phyloP scores from a whole-genome alignment of 2,888 invertebrate species.

The Octonoba sinensis region DNA sequence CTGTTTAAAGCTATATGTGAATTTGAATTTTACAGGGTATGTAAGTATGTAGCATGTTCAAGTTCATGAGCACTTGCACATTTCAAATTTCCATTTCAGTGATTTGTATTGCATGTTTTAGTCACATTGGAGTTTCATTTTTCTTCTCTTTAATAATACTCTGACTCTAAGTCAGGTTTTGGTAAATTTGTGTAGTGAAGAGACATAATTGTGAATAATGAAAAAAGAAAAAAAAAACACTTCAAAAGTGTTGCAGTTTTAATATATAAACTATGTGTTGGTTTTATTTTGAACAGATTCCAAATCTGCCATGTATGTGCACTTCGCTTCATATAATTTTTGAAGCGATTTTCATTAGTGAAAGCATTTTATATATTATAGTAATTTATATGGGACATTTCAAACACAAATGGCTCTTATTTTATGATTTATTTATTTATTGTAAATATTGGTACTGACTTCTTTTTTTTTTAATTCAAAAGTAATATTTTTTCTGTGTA shows the following conservation, averaged over 20 bases:
- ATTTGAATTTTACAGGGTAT: constrained; percentile 62
- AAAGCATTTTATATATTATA: too few relatives aligned
- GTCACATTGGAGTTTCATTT: constrained; percentile 36
- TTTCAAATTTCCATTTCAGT: constrained; percentile 47
- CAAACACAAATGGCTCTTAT: too few relatives aligned
- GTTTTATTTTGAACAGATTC: constrained; percentile 37
- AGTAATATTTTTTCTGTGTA: too few relatives aligned
- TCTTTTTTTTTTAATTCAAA: too few relatives aligned
- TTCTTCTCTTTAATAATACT: constrained; percentile 7
- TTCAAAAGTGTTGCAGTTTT: constrained; percentile 34
- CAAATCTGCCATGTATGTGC: constrained; percentile 31
- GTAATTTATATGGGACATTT: too few relatives aligned
- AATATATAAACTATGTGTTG: constrained; percentile 8
- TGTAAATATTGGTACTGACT: too few relatives aligned
- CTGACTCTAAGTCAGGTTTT: constrained; percentile 48
- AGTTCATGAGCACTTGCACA: constrained; percentile 55
- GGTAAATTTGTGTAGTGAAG: constrained; percentile 10
- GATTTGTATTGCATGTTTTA: constrained; percentile 44
- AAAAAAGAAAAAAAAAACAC: constrained; percentile 13
- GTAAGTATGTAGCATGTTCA: constrained; percentile 42
- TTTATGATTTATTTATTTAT: too few relatives aligned
- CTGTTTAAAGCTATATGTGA: constrained; percentile 30
- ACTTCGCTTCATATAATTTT: neutral
- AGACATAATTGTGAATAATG: too few relatives aligned
- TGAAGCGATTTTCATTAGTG: too few relatives aligned